Evolutionary conservation across 2,113 vertebrate species (phyloP).

Genomic region (Neogobius melanostomus): DNA sequence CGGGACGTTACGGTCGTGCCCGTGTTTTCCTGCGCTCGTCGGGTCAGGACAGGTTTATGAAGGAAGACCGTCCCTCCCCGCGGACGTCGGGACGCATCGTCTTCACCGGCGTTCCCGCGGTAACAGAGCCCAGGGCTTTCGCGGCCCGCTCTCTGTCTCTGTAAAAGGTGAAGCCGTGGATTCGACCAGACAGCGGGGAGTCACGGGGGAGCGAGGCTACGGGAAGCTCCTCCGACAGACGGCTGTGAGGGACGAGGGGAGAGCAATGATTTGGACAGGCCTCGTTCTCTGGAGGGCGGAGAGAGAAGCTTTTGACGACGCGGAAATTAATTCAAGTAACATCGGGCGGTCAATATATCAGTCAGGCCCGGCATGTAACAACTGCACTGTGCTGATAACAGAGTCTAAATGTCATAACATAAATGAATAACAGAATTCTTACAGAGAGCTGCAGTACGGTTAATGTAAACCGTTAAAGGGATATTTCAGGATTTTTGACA

Average conservation of each 20-base stretch:
- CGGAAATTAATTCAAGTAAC: no score
- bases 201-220: slow-evolving; percentile 42
- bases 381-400: no score
- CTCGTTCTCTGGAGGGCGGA: background rate
- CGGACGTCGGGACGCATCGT: slow-evolving; percentile 34
- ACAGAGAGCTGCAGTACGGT: no score
- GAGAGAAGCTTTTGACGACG: background rate
- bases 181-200: slow-evolving; percentile 64
- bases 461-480: no score
- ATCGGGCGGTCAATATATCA: no score
- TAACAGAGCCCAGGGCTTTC: slow-evolving; percentile 64
- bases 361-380: no score
- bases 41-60: slow-evolving; percentile 42
- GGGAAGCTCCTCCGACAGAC: slow-evolving; percentile 67
- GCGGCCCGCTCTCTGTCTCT: slow-evolving; percentile 59
- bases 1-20: no score
- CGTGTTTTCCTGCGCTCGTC: slow-evolving; percentile 27
- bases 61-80: slow-evolving; percentile 26
- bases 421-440: no score
- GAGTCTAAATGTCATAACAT: no score
- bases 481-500: no score
- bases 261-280: no score
- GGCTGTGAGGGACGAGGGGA: slow-evolving; percentile 14
- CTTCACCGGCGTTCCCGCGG: slow-evolving; percentile 54
- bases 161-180: slow-evolving; percentile 57